Base-by-base conservation (phyloP, 2,888 invertebrate genomes). In the Mythimna impura region DNA sequence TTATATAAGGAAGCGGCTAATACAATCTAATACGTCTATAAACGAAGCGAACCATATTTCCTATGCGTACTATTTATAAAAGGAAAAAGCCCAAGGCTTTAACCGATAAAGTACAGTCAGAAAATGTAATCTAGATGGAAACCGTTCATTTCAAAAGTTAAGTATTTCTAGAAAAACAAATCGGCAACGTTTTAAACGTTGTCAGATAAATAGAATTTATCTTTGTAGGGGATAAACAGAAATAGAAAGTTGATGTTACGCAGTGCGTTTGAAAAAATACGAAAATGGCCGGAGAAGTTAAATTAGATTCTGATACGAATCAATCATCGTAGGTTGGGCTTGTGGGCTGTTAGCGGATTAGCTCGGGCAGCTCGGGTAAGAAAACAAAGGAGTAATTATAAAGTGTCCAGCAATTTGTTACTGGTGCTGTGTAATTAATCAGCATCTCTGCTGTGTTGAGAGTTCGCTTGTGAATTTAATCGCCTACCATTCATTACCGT, bases 391-490 rank as follows among this genome's bases (percentile, higher is more conserved):
- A 73, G 72, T 82, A 84, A 84, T 82, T 86, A 85, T 71, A 84
- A 84, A 83, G 68, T 76, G 76, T 71, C 76, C 68, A 80, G 80
- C 83, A 83, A 89, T 91, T 89, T 85, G 86, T 88, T 86, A 85
- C 78, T 82, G 76, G 73, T 71, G 73, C 81, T 84, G 76, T 63
- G 81, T 84, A 84, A 89, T 89, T 90, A 85, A 88, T 89, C 86
- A 84, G 81, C 79, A 80, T 82, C 81, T 78, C 79, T 81, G 81
- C 73, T 76, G 68, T 78, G 85, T 82, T 83, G 81, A 83, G 81
- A 81, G 71, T 83, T 73, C 62, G 71, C 71, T 77, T 70, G 78
- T 87, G 78, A 85, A 82, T 86, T 82, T 81, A 83, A 80, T 85
- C 76, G 68, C 58, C 47, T 40, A 74, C 76, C 66, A 80, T 87